Conservation (phyloP, 2,113 vertebrate species). For the Serilophus lunatus region DNA sequence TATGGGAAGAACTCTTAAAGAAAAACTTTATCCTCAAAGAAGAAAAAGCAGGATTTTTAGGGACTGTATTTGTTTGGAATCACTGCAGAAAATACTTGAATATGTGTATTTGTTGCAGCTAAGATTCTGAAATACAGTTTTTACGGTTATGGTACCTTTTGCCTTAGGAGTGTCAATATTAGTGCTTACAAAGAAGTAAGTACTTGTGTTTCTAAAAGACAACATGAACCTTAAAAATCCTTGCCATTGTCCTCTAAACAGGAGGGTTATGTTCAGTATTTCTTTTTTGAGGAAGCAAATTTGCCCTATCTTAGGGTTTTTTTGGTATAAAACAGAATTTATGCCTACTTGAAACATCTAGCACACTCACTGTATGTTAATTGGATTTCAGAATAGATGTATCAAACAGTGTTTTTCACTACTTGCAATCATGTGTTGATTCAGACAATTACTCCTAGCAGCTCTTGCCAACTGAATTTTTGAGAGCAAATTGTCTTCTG, state of each 20-base stretch:
- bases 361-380: background rate
- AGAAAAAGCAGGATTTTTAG: fast-evolving
- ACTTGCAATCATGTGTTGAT: background rate
- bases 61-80: background rate
- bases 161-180: background rate
- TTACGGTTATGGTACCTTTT: background rate
- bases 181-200: background rate
- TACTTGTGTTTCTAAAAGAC: background rate
- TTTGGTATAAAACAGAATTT: background rate
- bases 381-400: background rate
- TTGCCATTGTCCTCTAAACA: background rate
- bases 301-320: fast-evolving
- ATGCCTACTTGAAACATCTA: background rate
- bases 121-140: background rate
- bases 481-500: background rate
- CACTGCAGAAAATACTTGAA: background rate
- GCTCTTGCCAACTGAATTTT: background rate
- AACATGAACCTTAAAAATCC: background rate
- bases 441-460: background rate
- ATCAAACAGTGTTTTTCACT: background rate
- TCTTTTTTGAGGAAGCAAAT: background rate
- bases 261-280: background rate
- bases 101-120: background rate
- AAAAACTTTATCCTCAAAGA: background rate
- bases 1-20: background rate